phyloP scores from a whole-genome alignment of 2,888 invertebrate genomes.

The Coremacera marginata region DNA sequence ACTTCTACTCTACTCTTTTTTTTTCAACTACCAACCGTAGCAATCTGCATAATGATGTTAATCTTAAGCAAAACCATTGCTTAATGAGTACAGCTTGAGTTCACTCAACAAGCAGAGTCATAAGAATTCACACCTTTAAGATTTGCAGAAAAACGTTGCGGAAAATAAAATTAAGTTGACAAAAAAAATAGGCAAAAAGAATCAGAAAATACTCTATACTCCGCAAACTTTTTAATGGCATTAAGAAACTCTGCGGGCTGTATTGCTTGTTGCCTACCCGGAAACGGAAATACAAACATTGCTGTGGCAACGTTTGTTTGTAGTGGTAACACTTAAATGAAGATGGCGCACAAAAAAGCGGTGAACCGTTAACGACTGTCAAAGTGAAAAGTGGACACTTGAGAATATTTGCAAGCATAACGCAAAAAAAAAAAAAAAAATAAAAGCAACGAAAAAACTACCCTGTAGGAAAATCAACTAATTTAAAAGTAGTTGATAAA shows the following conservation, averaged over 20 bases:
- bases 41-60: neutral
- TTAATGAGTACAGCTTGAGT: conserved; percentile 3
- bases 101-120: neutral
- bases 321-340: conserved; percentile 18
- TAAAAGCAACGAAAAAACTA: neutral
- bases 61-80: neutral
- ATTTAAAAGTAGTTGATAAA: too few species aligned
- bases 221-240: conserved; percentile 29
- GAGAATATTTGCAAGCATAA: conserved; percentile 14
- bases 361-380: conserved; percentile 19
- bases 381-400: conserved; percentile 3
- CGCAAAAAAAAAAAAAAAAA: neutral
- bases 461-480: too few species aligned
- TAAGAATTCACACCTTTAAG: neutral
- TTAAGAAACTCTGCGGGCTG: conserved; percentile 8
- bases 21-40: neutral
- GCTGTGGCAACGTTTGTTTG: conserved; percentile 1
- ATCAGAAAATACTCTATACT: neutral
- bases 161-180: neutral
- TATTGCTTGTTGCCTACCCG: neutral
- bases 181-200: neutral
- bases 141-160: neutral
- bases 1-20: too few species aligned
- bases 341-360: conserved; percentile 11
- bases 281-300: conserved; percentile 31